Percentiles rank a stretch among this genome's conserved stretches.
These are phyloP conservation scores for Anaspis maculata DNA, from an alignment of 2,888 invertebrate genomes.

Conservation along the genomic window DNA sequence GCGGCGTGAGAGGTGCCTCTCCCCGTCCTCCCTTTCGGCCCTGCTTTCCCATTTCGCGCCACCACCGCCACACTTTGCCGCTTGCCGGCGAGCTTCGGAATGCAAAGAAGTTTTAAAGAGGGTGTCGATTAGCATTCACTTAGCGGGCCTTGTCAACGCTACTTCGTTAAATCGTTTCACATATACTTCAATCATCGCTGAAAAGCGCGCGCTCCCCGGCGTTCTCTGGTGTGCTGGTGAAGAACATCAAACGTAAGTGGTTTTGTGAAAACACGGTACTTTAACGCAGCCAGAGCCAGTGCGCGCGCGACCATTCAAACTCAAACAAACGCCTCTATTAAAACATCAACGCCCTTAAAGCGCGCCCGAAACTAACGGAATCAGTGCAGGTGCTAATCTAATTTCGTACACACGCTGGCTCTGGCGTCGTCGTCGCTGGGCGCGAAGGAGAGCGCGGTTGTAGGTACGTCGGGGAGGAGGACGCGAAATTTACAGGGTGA, in stretches of 20 bases:
- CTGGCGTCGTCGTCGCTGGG: too few species aligned
- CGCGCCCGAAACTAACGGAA: slow-evolving; percentile 2
- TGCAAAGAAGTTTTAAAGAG: slow-evolving; percentile 12
- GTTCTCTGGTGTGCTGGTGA: too few species aligned
- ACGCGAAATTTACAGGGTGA: too few species aligned
- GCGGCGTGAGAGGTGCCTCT: too few species aligned
- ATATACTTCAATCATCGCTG: slow-evolving; percentile 16
- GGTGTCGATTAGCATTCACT: slow-evolving; percentile 17
- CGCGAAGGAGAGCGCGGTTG: too few species aligned
- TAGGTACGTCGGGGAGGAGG: too few species aligned
- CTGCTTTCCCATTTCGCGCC: too few species aligned
- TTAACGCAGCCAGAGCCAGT: slow-evolving; percentile 6
- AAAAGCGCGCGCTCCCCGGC: slow-evolving; percentile 9
- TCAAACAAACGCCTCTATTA: slow-evolving; percentile 13
- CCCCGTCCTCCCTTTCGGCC: too few species aligned
- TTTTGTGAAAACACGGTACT: slow-evolving; percentile 15
- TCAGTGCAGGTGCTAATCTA: slow-evolving; percentile 7
- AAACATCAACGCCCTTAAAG: slow-evolving; percentile 6
- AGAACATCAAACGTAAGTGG: slow-evolving; percentile 16
- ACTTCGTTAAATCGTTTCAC: slow-evolving; percentile 17
- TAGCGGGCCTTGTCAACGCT: slow-evolving; percentile 16
- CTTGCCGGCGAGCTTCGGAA: slow-evolving; percentile 5
- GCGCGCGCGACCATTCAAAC: background rate
- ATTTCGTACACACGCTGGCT: too few species aligned
- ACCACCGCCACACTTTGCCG: too few species aligned